Percentiles rank a stretch among this genome's conserved stretches.
Conservation (phyloP, 2,888 invertebrate species). For the Polia nebulosa region DNA sequence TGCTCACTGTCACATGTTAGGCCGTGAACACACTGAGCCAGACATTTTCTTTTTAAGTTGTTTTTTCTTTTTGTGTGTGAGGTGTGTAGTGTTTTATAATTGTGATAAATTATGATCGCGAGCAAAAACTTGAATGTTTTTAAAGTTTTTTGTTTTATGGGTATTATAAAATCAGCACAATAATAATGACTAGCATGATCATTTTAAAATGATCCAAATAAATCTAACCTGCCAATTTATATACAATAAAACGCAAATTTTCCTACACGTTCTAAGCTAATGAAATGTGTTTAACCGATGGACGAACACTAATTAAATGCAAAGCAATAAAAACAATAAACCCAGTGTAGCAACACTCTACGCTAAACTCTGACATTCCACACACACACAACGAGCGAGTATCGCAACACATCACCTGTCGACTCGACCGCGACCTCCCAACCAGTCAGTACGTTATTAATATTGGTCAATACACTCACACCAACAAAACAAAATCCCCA, state of each 20-base stretch:
- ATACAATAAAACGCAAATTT: conserved; percentile 38
- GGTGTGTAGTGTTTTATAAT: neutral
- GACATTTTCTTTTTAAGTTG: neutral
- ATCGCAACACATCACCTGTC: conserved; percentile 87
- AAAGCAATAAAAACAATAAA: conserved; percentile 64
- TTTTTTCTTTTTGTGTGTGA: neutral
- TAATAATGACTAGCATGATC: conserved; percentile 34
- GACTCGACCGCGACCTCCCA: conserved; percentile 86
- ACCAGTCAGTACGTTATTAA: conserved; percentile 83
- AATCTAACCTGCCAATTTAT: conserved; percentile 29
- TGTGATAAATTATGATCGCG: neutral
- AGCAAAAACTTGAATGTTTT: neutral
- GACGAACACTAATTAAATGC: conserved; percentile 57
- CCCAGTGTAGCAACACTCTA: conserved; percentile 63
- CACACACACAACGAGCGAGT: conserved; percentile 75
- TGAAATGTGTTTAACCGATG: conserved; percentile 30
- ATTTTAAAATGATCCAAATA: conserved; percentile 33
- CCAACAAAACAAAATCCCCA: conserved; percentile 47
- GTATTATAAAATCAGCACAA: conserved; percentile 25
- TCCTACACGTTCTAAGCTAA: conserved; percentile 26
- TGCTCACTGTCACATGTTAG: conserved; percentile 86
- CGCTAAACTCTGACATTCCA: conserved; percentile 87
- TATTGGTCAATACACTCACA: conserved; percentile 88
- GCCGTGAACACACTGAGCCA: conserved; percentile 66
- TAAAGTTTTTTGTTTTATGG: conserved; percentile 24